Evolutionary conservation across 2,888 invertebrate species (phyloP), one percentile per base, ranked within the genome.

Genomic region (Fragum fragum): DNA sequence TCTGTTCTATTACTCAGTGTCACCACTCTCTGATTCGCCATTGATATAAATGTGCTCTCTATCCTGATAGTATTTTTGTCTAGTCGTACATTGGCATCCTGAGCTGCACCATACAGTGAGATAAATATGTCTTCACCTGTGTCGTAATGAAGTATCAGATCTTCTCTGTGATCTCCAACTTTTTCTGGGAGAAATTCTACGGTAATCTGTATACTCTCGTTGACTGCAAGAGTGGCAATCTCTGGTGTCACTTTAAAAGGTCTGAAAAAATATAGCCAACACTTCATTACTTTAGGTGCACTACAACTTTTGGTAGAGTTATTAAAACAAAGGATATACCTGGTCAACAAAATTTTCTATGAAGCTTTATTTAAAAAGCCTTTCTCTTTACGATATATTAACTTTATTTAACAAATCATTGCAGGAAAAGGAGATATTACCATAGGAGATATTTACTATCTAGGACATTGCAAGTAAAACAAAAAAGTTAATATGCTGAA

Each of bases 101-200:
- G 92, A 16, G 94, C 93, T 7, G 91, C 93, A 57, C 94, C 95
- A 86, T 94, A 92, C 52, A 94, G 85, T 23, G 84, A 74, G 26
- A 94, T 91, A 70, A 86, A 90, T n/a, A 95, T 85, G 73, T 92
- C 89, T 81, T 95, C 95, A n/a, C 93, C 94, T 81, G 94, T 93
- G 79, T 94, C 94, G 85, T 94, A 94, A 36, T 89, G 88, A 1
- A 95, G 82, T 18, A 91, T 77, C 2, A 95, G 85, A 39, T 93
- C 92, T 23, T 83, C 81, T 29, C 88, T 83, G 79, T 93, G 92
- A 68, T 94, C 93, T 2, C 94, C 94, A 18, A 90, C 88, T 61
- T 90, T 90, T 26, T 86, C 86, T 5, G 95, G 94, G 21, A 87
- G 91, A 86, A 94, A 94, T 71, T 93, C 93, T 18, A 94, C 84